Percentiles rank a stretch among this genome's conserved stretches.
phyloP scores from a whole-genome alignment of 2,888 invertebrate genomes.

The Aromia moschata region DNA sequence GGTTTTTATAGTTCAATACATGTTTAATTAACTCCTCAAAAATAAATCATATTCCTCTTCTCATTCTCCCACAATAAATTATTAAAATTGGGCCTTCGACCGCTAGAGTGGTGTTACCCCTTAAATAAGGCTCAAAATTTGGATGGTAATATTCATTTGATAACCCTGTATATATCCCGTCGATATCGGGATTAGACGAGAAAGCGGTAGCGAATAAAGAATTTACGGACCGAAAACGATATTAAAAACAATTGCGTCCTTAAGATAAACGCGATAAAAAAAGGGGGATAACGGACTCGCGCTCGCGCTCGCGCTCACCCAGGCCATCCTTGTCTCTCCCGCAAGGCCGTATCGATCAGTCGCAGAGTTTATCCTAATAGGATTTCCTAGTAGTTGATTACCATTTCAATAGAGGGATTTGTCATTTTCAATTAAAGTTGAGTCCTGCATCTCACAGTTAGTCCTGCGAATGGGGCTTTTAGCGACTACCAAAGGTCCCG shows the following conservation, averaged over 20 bases:
- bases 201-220: too few relatives aligned
- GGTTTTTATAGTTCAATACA: too few relatives aligned
- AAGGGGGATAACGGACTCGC: conserved; percentile 31
- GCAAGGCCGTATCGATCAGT: conserved; percentile 58
- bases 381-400: conserved; percentile 66
- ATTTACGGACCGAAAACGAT: too few relatives aligned
- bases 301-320: conserved; percentile 26
- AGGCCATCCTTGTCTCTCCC: conserved; percentile 36
- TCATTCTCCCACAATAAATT: too few relatives aligned
- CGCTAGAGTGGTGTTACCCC: too few relatives aligned
- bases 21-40: too few relatives aligned
- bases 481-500: conserved; percentile 45
- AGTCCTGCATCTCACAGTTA: conserved; percentile 62
- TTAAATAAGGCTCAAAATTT: too few relatives aligned
- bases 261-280: conserved; percentile 46
- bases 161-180: too few relatives aligned
- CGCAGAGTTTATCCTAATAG: conserved; percentile 65
- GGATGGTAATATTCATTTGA: too few relatives aligned
- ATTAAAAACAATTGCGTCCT: conserved; percentile 45
- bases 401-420: conserved; percentile 67
- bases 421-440: conserved; percentile 67
- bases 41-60: too few relatives aligned
- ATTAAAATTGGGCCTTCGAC: too few relatives aligned
- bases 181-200: too few relatives aligned
- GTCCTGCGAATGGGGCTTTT: conserved; percentile 52